Evolutionary conservation across 1,140 invertebrate genomes (phyloP), one percentile per base, ranked within the genome.

Genomic region (Hyphantria cunea): DNA sequence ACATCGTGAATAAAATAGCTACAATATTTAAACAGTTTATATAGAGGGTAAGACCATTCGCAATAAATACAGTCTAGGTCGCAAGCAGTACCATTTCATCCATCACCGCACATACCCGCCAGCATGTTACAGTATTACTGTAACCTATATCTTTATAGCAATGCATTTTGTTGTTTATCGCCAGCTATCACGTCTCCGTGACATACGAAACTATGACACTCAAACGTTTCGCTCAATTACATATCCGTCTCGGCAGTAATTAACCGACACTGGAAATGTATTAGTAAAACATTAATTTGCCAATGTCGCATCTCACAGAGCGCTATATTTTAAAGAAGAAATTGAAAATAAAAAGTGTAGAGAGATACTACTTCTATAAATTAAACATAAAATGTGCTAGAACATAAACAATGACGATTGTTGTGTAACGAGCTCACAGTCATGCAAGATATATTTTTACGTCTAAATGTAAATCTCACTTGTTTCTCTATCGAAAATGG

Each of bases 401-500:
- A 54, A 63, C 32, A 66, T 47, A 59, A 58, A 63, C 66, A 55
- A 56, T 50, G 34, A 58, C 45, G 58, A 61, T 49, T 48, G 45
- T 37, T 33, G 41, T 33, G 12, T 8, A 34, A 64, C 54, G 31
- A 68, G 15, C 67, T 64, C 13, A 56, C 64, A 73, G 25, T 67
- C 81, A 86, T 84, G 83, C 83, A 78, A 25, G 39, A 6, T 12
- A 6, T 44, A 31, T 64, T 53, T 51, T 66, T 60, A 74, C 58
- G 44, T 70, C 70, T 78, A 80, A 80, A 82, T 51, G 49, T 64
- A 70, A 63, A 47, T 45, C 52, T 62, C 55, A 25, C 51, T 64
- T 63, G 10, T 42, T 59, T 62, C 55, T 84, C 76, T 83, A 83
- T 86, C 78, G 82, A 89, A 83, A 89, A 87, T 85, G 83, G 83